Base-by-base conservation (phyloP, 2,888 invertebrate species). In the Anthrax anthrax region DNA sequence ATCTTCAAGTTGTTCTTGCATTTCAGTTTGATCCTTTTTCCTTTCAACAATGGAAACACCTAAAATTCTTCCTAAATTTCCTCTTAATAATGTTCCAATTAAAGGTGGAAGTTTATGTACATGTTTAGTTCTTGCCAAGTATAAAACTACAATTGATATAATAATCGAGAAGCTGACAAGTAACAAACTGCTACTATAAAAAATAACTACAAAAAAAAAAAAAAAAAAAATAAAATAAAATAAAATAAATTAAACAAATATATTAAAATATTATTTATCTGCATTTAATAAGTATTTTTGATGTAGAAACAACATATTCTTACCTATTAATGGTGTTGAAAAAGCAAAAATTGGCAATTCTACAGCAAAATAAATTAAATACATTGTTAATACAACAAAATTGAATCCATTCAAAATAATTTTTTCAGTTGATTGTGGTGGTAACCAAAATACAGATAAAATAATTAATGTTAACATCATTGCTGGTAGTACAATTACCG, bases 401-500 rank as follows among this genome's bases (percentile, higher is more conserved):
- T 72, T 72, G 46, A 72, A 66, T 13, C 72, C 72, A 50, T 72
- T 74, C 19, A 77, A 54, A n/a, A 72, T 61, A 36, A 78, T 67
- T 59, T 77, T 77, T 57, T 77, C 77, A 14, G 72, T 74, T 36
- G 76, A 70, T 52, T 73, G 70, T 0, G 77, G 75, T 10, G 78
- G 77, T 38, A 78, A 57, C 73, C 75, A 75, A 60, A 81, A 82
- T 2, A 70, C 70, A n/a, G 75, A 62, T 40, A 82, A 62, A 1
- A 75, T 76, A 56, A 81, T 58, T n/a, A 78, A 58, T 4, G 79
- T 71, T 46, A 81, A 72, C 45, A 77, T 79, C 69, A 64, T 53
- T 2, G 77, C 77, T 2, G 81, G 81, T 13, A 76, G 73, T 39
- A 79, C 70, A 38, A 80, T 71, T n/a, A 79, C 64, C 3, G 76